phyloP scores from a whole-genome alignment of 53 echinoderm and acorn worm genomes.

The Holothuria scabra region DNA sequence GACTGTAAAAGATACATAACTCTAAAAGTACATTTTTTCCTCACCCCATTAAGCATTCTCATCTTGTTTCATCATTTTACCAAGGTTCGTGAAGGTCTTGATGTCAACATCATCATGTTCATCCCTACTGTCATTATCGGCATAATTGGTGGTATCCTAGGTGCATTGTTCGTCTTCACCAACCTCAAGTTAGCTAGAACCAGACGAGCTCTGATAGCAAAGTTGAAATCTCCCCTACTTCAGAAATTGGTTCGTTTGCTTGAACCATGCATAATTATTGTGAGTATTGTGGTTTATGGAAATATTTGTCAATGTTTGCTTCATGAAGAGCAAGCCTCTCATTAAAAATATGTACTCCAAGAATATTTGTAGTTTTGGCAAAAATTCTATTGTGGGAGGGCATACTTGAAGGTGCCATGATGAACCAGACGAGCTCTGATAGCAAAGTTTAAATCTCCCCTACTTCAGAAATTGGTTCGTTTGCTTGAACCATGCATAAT shows the following conservation, averaged over 20 bases:
- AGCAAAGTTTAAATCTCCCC: constrained; percentile 43
- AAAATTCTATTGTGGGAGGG: too few relatives aligned
- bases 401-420: too few relatives aligned
- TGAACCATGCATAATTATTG: constrained; percentile 96
- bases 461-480: constrained; percentile 76
- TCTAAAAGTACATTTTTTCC: too few relatives aligned
- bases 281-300: constrained; percentile 46
- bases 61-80: neutral
- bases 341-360: too few relatives aligned
- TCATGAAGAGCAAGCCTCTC: too few relatives aligned
- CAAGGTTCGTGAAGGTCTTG: constrained; percentile 91
- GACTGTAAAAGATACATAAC: too few relatives aligned
- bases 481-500: constrained; percentile 89
- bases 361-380: too few relatives aligned
- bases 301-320: too few relatives aligned
- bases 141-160: constrained; percentile 80
- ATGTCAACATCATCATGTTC: constrained; percentile 98
- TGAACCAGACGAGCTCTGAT: constrained; percentile 77
- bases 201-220: constrained; percentile 73
- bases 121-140: constrained; percentile 94
- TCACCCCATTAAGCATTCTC: too few relatives aligned
- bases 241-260: constrained; percentile 76
- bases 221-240: constrained; percentile 44
- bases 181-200: constrained; percentile 92
- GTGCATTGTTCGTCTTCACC: constrained; percentile 86